Conservation (phyloP, 2,888 invertebrate genomes). For the Chrysolina haemoptera region DNA sequence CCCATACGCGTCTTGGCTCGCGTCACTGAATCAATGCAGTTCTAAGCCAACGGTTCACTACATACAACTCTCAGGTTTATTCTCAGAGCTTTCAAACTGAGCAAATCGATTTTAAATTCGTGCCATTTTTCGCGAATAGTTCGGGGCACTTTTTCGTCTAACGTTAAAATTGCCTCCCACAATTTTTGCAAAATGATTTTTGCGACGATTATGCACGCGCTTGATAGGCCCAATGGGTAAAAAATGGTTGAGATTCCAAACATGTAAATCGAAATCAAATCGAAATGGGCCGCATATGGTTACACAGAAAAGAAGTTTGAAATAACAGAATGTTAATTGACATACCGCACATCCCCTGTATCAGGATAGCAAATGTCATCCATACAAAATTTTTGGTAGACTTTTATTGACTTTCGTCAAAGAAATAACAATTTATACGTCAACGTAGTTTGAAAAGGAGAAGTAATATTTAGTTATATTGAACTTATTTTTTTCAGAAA, state of each 20-base stretch:
- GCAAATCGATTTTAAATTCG: not conserved
- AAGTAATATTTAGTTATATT: no score
- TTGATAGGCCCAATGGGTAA: conserved; percentile 43
- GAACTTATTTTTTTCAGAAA: no score
- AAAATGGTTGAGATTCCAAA: conserved; percentile 40
- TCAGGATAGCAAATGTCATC: no score
- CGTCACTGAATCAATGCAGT: not conserved
- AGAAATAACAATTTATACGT: no score
- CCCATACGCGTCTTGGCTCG: not conserved
- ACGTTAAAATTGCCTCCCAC: not conserved
- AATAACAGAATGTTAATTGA: no score
- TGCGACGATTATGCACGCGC: conserved; percentile 2
- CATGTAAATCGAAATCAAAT: no score
- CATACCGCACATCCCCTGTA: no score
- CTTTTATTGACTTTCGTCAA: no score
- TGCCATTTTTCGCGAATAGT: not conserved
- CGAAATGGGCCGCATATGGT: no score
- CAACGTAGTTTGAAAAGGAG: no score
- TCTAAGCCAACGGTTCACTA: not conserved
- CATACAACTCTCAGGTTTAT: not conserved
- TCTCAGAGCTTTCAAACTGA: not conserved
- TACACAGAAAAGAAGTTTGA: no score
- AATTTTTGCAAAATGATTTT: conserved; percentile 37
- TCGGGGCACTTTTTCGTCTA: not conserved
- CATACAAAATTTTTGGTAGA: no score